Evolutionary conservation across 1,140 invertebrate species (phyloP), one percentile per base, ranked within the genome.

Genomic region (Alviniconcha marisindica): DNA sequence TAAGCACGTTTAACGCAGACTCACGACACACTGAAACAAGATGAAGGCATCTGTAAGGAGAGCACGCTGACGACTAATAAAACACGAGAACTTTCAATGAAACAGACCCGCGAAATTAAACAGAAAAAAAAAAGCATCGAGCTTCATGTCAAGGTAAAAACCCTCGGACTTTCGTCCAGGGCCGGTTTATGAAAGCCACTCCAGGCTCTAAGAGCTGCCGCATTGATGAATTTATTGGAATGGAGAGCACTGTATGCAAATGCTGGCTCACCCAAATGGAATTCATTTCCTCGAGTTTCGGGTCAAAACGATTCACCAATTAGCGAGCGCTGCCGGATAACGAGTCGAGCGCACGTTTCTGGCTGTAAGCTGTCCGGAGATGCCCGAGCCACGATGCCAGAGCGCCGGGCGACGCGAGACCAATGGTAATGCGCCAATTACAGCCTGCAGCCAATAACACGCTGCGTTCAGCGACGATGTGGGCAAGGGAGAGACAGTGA

Each of bases 231-330:
- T 80, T 80, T 80, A 80, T 80, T 80, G 56, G 77, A 31, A 63
- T 80, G 77, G 77, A 80, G 77, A 80, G 77, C 54, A 42, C 54
- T n/a, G 77, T 80, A 80, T 80, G 77, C 77, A 80, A 66, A 80
- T 80, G 77, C 77, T 44, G 77, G 56, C 77, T 80, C 77, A 21
- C 40, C 56, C 77, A 80, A 80, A 80, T 80, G 77, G 77, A 80
- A 80, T 80, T 80, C 77, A 80, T 80, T 80, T 80, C 77, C 77
- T 60, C 15, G 54, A 80, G 77, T 66, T 80, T 66, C 28, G 77
- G 56, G 77, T 66, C 60, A 54, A 66, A 80, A 80, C 60, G 51
- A 56, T 80, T 80, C 60, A 66, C 77, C 77, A 60, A 80, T 80
- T 80, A 80, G 77, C 56, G 36, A 18, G 33, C 51, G 77, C 77